phyloP scores from a whole-genome alignment of 2,113 vertebrate species.

The Melanostigma gelatinosum region DNA sequence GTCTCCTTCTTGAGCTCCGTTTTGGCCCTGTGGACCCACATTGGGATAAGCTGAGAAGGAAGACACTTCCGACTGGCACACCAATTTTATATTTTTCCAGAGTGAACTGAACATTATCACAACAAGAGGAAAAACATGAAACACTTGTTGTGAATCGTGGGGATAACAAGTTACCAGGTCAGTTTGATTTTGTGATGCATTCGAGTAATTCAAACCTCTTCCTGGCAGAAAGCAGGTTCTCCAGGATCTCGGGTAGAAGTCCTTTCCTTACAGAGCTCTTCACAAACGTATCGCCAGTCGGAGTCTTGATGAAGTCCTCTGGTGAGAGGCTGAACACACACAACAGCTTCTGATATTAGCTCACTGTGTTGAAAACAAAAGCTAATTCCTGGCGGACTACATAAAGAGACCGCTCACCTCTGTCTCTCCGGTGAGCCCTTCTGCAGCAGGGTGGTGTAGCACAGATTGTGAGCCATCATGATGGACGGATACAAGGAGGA shows the following conservation, averaged over 20 bases:
- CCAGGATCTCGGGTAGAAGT: slow-evolving; percentile 92
- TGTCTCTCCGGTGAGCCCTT: slow-evolving; percentile 84
- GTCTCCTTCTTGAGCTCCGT: slow-evolving; percentile 90
- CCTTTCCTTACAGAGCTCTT: slow-evolving; percentile 90
- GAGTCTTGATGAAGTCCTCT: slow-evolving; percentile 92
- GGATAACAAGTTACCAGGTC: not conserved
- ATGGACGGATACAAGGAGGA: slow-evolving; percentile 95
- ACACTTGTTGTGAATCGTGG: not conserved
- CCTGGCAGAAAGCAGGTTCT: slow-evolving; percentile 90
- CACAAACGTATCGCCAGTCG: slow-evolving; percentile 90
- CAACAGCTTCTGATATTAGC: slow-evolving; percentile 3
- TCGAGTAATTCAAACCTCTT: slow-evolving; percentile 82
- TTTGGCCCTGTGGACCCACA: slow-evolving; percentile 85
- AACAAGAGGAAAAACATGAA: not conserved
- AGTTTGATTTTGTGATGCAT: slow-evolving; percentile 3
- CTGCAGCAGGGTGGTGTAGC: slow-evolving; percentile 91
- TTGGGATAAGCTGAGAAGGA: not conserved
- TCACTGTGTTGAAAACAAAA: not conserved
- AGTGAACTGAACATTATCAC: not conserved
- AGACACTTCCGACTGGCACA: not conserved
- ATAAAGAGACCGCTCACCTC: slow-evolving; percentile 62
- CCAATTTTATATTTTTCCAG: not conserved
- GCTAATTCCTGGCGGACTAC: not conserved
- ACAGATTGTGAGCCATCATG: slow-evolving; percentile 97
- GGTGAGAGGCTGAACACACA: slow-evolving; percentile 79